Percentiles rank a stretch among this genome's conserved stretches.
phyloP scores from a whole-genome alignment of 2,113 vertebrate genomes.

The Cyphomyrus plagiostoma region DNA sequence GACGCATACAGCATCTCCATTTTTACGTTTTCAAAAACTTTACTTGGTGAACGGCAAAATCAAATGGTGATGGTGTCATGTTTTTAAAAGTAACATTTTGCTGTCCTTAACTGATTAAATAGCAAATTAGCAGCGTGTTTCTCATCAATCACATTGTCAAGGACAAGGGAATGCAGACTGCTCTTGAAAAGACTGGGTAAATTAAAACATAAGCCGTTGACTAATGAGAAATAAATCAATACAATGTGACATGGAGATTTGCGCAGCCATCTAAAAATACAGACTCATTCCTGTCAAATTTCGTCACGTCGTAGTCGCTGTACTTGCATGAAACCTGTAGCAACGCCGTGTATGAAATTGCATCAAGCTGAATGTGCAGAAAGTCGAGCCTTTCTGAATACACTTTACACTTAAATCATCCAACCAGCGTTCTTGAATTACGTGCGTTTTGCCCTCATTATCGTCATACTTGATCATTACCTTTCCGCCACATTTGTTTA shows the following conservation, averaged over 20 bases:
- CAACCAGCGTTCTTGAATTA: not conserved
- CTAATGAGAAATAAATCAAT: not conserved
- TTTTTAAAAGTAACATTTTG: not conserved
- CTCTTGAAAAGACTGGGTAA: not conserved
- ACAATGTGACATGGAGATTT: not conserved
- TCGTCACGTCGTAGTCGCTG: not conserved
- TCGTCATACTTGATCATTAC: not conserved
- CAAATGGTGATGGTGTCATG: not conserved
- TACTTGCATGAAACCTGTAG: not conserved
- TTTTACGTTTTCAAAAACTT: not conserved
- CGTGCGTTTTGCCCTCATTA: not conserved
- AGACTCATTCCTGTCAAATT: constrained; percentile 9
- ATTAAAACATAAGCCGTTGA: not conserved
- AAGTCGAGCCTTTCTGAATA: not conserved
- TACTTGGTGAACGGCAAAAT: not conserved
- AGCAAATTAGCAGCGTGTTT: not conserved
- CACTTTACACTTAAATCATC: not conserved
- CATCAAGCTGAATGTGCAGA: not conserved
- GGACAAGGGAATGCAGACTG: no score
- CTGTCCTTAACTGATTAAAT: not conserved
- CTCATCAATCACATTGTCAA: not conserved
- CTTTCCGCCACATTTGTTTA: not conserved
- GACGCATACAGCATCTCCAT: not conserved
- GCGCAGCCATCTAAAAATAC: not conserved
- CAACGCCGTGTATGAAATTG: not conserved